Conservation (phyloP, 2,888 invertebrate species). For the Tinea semifulvella region DNA sequence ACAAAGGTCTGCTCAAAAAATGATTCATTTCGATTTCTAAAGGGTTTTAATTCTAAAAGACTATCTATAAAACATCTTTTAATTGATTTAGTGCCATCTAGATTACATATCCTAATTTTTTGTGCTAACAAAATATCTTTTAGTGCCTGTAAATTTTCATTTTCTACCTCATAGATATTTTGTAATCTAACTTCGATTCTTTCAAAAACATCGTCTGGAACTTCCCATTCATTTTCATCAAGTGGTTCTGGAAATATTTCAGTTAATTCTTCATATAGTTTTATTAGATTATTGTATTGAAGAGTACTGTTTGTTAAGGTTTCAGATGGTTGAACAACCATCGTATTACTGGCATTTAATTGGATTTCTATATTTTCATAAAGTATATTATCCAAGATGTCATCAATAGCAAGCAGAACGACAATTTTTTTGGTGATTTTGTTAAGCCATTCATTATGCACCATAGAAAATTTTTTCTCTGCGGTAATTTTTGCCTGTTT, state of each 20-base stretch:
- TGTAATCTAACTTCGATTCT: slow-evolving; percentile 52
- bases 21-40: slow-evolving; percentile 54
- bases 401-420: slow-evolving; percentile 36
- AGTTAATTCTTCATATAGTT: slow-evolving; percentile 40
- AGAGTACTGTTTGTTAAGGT: slow-evolving; percentile 47
- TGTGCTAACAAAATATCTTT: slow-evolving; percentile 42
- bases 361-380: slow-evolving; percentile 15
- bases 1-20: slow-evolving; percentile 67
- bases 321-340: slow-evolving; percentile 14
- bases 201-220: slow-evolving; percentile 48
- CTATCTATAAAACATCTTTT: slow-evolving; percentile 33
- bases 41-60: slow-evolving; percentile 31
- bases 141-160: slow-evolving; percentile 44
- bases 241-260: slow-evolving; percentile 56
- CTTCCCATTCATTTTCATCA: slow-evolving; percentile 55
- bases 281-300: slow-evolving; percentile 42
- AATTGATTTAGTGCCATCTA: slow-evolving; percentile 45
- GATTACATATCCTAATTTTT: slow-evolving; percentile 46
- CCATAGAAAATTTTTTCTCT: slow-evolving; percentile 27
- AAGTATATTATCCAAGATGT: slow-evolving; percentile 31
- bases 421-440: slow-evolving; percentile 38
- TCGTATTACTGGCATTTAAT: neutral
- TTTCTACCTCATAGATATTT: slow-evolving; percentile 46
- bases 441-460: slow-evolving; percentile 35
- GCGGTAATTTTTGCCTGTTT: slow-evolving; percentile 38